These are phyloP conservation scores for Chrysemys picta DNA, from an alignment of 2,113 vertebrate genomes.

Conservation along the genomic window DNA sequence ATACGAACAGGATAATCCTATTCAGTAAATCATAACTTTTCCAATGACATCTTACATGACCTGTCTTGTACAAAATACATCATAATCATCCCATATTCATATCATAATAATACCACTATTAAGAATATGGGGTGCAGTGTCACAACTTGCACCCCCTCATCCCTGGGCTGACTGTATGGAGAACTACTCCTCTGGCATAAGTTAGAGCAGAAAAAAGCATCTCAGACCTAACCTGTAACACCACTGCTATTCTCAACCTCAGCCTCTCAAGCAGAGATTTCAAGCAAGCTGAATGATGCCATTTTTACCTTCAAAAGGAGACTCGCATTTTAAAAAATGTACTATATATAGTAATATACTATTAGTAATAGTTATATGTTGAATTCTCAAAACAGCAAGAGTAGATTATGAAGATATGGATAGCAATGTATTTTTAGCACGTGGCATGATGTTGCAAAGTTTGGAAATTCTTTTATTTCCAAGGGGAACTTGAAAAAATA, in stretches of 20 bases:
- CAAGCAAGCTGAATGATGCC: constrained; percentile 20
- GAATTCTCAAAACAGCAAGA: constrained; percentile 49
- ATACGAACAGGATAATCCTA: too few relatives aligned
- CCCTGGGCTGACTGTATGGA: not conserved
- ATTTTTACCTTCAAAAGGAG: constrained; percentile 58
- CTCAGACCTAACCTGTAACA: constrained; percentile 34
- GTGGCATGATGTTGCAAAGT: not conserved
- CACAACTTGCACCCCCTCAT: not conserved
- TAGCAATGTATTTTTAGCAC: not conserved
- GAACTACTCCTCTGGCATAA: not conserved
- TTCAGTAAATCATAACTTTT: too few relatives aligned
- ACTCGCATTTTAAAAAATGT: constrained; percentile 29
- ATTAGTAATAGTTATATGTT: constrained; percentile 51
- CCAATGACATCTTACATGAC: too few relatives aligned
- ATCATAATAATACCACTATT: too few relatives aligned
- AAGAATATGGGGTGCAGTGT: too few relatives aligned
- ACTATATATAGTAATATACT: constrained; percentile 1
- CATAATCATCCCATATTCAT: too few relatives aligned
- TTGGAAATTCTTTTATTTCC: not conserved
- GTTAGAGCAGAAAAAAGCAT: not conserved
- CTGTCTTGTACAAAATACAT: too few relatives aligned
- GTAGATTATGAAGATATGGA: not conserved
- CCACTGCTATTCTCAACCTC: constrained; percentile 20
- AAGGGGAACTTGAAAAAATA: too few relatives aligned
- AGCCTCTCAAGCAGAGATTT: constrained; percentile 2